Percentiles rank a stretch among this genome's conserved stretches.
Evolutionary conservation across 2,797 vertebrate genomes (phyloP).

Genomic region (Nannoperca obscura): DNA sequence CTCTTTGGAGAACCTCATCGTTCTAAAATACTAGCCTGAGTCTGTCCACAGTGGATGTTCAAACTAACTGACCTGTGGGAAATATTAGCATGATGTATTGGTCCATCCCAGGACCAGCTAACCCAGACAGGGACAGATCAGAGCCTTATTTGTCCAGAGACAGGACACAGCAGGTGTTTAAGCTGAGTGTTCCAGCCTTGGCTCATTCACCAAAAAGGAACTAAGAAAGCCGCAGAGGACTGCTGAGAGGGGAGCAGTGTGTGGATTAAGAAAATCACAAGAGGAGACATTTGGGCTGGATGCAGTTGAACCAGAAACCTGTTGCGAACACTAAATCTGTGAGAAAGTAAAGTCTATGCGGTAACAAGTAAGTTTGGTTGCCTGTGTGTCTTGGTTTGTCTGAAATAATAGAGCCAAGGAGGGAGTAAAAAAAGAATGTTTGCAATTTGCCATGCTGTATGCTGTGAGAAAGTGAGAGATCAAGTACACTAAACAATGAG

Average conservation of each 20-base stretch:
- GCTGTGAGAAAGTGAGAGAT: slow-evolving; percentile 40
- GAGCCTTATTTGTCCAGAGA: slow-evolving; percentile 78
- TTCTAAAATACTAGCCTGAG: slow-evolving; percentile 20
- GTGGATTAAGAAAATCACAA: slow-evolving; percentile 53
- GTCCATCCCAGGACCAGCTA: slow-evolving; percentile 17
- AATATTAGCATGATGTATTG: slow-evolving; percentile 43
- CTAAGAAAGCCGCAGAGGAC: slow-evolving; percentile 27
- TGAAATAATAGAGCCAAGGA: slow-evolving; percentile 44
- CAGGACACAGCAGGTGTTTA: slow-evolving; percentile 61
- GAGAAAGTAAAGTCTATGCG: slow-evolving; percentile 51
- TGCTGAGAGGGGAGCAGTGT: slow-evolving; percentile 38
- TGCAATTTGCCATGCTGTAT: slow-evolving; percentile 48
- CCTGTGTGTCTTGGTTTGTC: slow-evolving; percentile 29
- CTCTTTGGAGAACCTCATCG: slow-evolving; percentile 25
- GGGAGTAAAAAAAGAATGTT: slow-evolving; percentile 5
- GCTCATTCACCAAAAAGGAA: slow-evolving; percentile 50
- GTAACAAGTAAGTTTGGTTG: slow-evolving; percentile 55
- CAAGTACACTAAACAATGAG: slow-evolving; percentile 59
- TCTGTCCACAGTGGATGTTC: slow-evolving; percentile 20
- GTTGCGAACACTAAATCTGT: slow-evolving; percentile 28
- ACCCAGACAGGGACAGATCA: slow-evolving; percentile 37
- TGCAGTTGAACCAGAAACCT: slow-evolving; percentile 51
- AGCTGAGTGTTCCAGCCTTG: slow-evolving; percentile 37
- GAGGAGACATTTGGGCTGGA: slow-evolving; percentile 46
- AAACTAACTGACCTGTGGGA: slow-evolving; percentile 63